These are phyloP conservation scores for Hypolimnas misippus DNA, from an alignment of 2,888 invertebrate species.

Conservation along the genomic window DNA sequence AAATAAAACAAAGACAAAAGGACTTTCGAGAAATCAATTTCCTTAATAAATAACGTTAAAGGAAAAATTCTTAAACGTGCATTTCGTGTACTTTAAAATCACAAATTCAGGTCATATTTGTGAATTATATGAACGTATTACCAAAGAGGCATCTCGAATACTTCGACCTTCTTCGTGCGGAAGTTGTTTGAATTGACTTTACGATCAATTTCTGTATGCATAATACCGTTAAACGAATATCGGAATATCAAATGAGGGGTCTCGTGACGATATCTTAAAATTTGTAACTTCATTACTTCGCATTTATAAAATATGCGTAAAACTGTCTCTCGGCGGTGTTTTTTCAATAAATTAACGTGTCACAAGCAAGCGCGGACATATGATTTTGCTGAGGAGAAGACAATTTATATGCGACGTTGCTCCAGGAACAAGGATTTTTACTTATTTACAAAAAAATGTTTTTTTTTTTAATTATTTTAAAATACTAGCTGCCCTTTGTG, in stretches of 20 bases:
- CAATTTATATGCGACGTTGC: too few relatives aligned
- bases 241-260: slow-evolving; percentile 34
- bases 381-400: not conserved
- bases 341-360: not conserved
- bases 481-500: too few relatives aligned
- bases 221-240: slow-evolving; percentile 25
- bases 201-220: slow-evolving; percentile 31
- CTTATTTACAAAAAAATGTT: too few relatives aligned
- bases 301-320: slow-evolving; percentile 13
- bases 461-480: too few relatives aligned
- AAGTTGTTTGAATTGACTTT: slow-evolving; percentile 34
- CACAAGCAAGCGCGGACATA: not conserved
- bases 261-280: slow-evolving; percentile 18
- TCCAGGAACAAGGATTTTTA: too few relatives aligned
- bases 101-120: slow-evolving; percentile 21
- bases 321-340: not conserved
- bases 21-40: not conserved
- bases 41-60: not conserved
- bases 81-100: not conserved
- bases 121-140: slow-evolving; percentile 17
- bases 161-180: slow-evolving; percentile 31
- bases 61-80: not conserved
- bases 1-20: not conserved
- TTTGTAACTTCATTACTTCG: slow-evolving; percentile 22
- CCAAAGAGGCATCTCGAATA: slow-evolving; percentile 17